Conservation (phyloP, 2,888 invertebrate genomes). For the Dolichopus griseipennis region DNA sequence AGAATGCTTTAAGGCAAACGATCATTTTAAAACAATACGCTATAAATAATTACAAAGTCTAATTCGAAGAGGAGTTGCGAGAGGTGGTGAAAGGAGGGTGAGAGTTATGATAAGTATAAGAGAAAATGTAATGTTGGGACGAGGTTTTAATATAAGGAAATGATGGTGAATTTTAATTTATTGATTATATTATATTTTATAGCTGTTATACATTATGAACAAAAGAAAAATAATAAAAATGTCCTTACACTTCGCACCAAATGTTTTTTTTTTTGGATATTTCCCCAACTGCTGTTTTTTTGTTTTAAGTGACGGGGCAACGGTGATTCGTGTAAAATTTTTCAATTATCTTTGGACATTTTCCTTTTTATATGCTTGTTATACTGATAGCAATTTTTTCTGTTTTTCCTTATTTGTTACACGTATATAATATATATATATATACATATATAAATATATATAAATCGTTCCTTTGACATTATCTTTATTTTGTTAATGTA, state of each 20-base stretch:
- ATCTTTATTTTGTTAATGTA: not conserved
- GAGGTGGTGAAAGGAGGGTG: too few species aligned
- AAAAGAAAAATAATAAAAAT: too few species aligned
- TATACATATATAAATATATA: too few species aligned
- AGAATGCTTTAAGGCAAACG: too few species aligned
- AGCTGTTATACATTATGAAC: too few species aligned
- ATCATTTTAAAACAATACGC: too few species aligned
- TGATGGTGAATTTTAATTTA: not conserved
- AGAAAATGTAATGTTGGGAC: too few species aligned
- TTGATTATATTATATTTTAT: not conserved
- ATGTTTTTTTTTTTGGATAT: not conserved
- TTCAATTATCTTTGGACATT: not conserved
- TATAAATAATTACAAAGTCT: too few species aligned
- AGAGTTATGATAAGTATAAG: too few species aligned
- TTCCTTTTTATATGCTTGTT: not conserved
- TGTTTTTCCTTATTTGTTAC: not conserved
- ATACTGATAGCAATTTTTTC: not conserved
- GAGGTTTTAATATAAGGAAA: too few species aligned
- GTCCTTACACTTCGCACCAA: not conserved
- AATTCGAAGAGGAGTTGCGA: too few species aligned
- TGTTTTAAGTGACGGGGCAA: not conserved
- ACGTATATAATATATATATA: too few species aligned
- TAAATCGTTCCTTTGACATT: not conserved
- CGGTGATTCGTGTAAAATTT: not conserved
- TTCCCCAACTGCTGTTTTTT: not conserved